A percentile compares a stretch with the other conserved stretches of the same genome.
Evolutionary conservation across 35 echinoderm and acorn worm genomes (phyloP).

Genomic region (Hemicentrotus pulcherrimus): DNA sequence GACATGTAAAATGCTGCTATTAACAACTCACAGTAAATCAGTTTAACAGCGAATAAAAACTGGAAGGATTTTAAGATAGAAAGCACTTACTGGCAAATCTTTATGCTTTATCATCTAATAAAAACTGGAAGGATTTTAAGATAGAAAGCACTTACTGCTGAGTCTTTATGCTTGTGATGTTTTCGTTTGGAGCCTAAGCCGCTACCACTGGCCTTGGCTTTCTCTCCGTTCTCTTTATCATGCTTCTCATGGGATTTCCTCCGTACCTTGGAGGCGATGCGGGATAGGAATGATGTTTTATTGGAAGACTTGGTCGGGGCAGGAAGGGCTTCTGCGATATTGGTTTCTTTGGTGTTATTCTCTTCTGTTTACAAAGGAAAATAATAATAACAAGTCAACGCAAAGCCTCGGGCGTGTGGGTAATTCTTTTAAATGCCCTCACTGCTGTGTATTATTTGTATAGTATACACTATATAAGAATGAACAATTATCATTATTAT

Average conservation of each 20-base stretch:
- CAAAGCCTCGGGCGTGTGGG: background rate
- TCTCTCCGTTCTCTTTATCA: constrained; percentile 68
- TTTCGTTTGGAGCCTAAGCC: constrained; percentile 26
- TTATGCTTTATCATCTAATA: too few relatives aligned
- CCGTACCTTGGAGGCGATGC: constrained; percentile 70
- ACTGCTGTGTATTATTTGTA: too few relatives aligned
- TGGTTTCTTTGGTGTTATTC: constrained; percentile 7
- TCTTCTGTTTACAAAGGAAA: background rate
- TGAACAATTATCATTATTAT: background rate
- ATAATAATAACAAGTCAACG: background rate
- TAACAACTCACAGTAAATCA: too few relatives aligned
- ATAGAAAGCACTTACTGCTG: constrained; percentile 22
- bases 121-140: too few relatives aligned
- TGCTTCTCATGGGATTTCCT: constrained; percentile 58
- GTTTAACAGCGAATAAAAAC: too few relatives aligned
- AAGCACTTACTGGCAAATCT: constrained; percentile 35
- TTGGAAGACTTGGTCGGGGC: constrained; percentile 40
- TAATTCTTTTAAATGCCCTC: background rate
- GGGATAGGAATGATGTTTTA: constrained; percentile 80
- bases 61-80: too few relatives aligned
- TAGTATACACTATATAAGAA: background rate
- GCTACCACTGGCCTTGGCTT: constrained; percentile 26
- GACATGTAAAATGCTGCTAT: too few relatives aligned
- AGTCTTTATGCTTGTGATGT: constrained; percentile 44
- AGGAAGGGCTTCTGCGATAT: background rate